Percentiles rank a stretch among this genome's conserved stretches.
These are phyloP conservation scores for Oscheius sp. DNA, from an alignment of 2,888 invertebrate genomes.

Conservation along the genomic window DNA sequence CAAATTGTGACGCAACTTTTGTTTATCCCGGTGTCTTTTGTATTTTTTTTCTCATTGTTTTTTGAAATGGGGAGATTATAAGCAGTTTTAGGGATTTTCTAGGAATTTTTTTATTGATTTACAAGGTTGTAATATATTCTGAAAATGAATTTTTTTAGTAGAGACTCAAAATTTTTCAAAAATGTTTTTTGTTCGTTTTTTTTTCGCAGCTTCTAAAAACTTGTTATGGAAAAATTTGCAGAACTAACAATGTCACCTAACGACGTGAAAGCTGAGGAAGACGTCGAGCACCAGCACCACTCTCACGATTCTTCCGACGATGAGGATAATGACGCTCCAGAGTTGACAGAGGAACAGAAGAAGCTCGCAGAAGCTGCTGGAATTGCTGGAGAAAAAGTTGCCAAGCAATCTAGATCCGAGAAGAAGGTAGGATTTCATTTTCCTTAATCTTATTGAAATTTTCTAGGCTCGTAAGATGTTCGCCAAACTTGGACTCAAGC, in stretches of 20 bases:
- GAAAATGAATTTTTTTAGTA: no score
- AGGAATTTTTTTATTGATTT: no score
- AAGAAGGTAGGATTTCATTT: slow-evolving; percentile 78
- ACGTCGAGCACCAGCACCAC: slow-evolving; percentile 48
- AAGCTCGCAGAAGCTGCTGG: slow-evolving; percentile 67
- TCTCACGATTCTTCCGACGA: slow-evolving; percentile 56
- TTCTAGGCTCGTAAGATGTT: slow-evolving; percentile 90
- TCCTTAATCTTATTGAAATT: neutral
- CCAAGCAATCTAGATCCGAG: slow-evolving; percentile 96
- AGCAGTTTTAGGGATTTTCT: no score
- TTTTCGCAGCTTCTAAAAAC: no score
- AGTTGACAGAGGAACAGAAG: slow-evolving; percentile 64
- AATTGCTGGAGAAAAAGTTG: slow-evolving; percentile 65
- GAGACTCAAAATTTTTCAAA: no score
- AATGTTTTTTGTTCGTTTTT: no score
- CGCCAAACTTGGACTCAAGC: slow-evolving; percentile 95
- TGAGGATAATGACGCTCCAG: slow-evolving; percentile 13
- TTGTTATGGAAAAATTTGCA: no score
- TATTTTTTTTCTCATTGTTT: no score
- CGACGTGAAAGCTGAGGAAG: neutral
- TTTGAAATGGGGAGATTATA: no score
- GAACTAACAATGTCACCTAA: slow-evolving; percentile 5
- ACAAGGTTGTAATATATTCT: no score
- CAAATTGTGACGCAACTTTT: no score
- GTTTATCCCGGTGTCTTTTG: no score